These are phyloP conservation scores for Agapostemon virescens DNA, from an alignment of 2,888 invertebrate genomes.

Conservation along the genomic window DNA sequence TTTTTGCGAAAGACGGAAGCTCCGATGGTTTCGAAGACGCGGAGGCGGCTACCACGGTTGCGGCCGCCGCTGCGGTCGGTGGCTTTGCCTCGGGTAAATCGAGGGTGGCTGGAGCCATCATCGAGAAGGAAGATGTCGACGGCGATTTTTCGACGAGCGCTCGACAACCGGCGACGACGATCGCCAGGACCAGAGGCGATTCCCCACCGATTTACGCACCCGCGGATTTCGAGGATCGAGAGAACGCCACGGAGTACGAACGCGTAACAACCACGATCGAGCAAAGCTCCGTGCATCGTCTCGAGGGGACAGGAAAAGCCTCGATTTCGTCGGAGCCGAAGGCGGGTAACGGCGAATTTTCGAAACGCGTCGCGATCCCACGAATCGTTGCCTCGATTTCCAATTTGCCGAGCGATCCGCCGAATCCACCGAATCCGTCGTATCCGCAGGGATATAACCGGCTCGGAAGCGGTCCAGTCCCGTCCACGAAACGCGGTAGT, in stretches of 20 bases:
- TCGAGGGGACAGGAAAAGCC: slow-evolving; percentile 19
- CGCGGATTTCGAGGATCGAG: not conserved
- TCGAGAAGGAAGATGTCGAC: no score
- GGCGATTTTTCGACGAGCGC: not conserved
- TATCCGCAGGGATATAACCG: slow-evolving; percentile 2
- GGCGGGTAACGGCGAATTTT: slow-evolving; percentile 35
- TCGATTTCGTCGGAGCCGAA: slow-evolving; percentile 12
- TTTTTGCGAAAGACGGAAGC: not conserved
- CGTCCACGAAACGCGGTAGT: slow-evolving; percentile 52
- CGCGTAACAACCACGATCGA: not conserved
- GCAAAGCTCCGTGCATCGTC: not conserved
- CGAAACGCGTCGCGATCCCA: slow-evolving; percentile 20
- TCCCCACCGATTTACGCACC: not conserved
- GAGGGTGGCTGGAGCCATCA: not conserved
- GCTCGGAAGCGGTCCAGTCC: not conserved
- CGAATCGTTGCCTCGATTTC: not conserved
- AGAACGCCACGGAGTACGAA: not conserved
- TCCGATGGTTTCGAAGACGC: not conserved
- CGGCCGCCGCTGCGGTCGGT: not conserved
- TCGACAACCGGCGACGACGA: no score
- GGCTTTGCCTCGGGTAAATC: slow-evolving; percentile 1
- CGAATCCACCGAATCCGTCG: slow-evolving; percentile 8
- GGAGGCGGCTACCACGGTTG: not conserved
- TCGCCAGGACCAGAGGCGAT: not conserved
- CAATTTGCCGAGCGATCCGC: not conserved